Evolutionary conservation across 2,113 vertebrate species (phyloP), one percentile per base, ranked within the genome.

Genomic region (Strix aluco): DNA sequence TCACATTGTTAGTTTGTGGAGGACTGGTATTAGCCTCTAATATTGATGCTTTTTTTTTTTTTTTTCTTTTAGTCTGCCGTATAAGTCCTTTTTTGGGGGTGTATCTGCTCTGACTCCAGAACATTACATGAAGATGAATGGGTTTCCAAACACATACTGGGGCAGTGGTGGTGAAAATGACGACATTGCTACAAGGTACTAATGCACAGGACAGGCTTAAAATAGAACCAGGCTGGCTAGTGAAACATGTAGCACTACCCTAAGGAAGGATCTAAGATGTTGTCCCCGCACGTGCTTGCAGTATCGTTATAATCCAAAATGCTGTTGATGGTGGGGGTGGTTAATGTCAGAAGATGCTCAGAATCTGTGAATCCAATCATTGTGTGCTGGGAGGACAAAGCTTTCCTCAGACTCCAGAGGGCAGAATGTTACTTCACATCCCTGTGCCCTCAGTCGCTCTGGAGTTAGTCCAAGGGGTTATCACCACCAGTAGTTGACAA

Each of bases 41-140:
- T n/a, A 59, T 15, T 55, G 26, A 66, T 86, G 4, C 4, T 26
- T 66, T 52, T 1, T 3, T 52, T 59, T 77, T 16, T 47, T 55
- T 36, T 62, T 81, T 10, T 93, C 67, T 86, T 92, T 27, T 46
- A 98, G 98, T 32, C 82, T 98, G 66, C 98, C 98, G 4, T 98
- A 98, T 36, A 95, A 96, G 71, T 91, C 92, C 19, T 98, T 97
- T 86, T 98, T 98, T 86, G 98, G 98, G 19, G 98, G 98, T 2
- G 98, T 98, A 40, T 97, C 95, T 83, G 98, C 98, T 66, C 90
- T 98, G 83, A 98, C 97, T 74, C 98, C 98, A 58, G 98, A 98
- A 47, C 98, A 98, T 49, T 98, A 98, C 88, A 97, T 98, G 97
- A 98, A 97, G 97, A 98, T 98, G 40, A 98, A 98, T 70, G 98